A percentile compares a stretch with the other conserved stretches of the same genome.
phyloP scores from a whole-genome alignment of 2,888 invertebrate genomes.

The Tenthredo amoena region DNA sequence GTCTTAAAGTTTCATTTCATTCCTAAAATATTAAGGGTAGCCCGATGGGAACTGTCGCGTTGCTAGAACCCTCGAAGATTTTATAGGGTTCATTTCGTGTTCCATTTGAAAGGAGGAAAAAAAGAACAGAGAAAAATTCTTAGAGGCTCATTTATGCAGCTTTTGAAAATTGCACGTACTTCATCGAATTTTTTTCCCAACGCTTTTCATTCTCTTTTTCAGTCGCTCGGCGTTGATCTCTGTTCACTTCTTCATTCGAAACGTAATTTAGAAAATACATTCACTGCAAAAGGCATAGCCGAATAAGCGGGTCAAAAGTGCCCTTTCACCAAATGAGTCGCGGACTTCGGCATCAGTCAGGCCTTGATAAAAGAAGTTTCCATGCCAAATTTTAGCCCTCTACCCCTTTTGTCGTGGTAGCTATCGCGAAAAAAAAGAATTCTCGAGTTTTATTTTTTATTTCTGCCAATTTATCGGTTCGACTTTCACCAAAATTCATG shows the following conservation, averaged over 20 bases:
- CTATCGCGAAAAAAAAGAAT: too few relatives aligned
- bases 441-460: too few relatives aligned
- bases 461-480: too few relatives aligned
- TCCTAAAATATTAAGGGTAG: background rate
- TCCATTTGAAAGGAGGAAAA: background rate
- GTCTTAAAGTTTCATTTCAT: conserved; percentile 13
- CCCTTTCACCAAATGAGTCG: too few relatives aligned
- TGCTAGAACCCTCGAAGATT: background rate
- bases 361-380: too few relatives aligned
- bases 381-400: too few relatives aligned
- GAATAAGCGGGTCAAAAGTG: too few relatives aligned
- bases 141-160: background rate
- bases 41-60: background rate
- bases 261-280: background rate
- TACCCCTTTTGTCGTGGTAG: too few relatives aligned
- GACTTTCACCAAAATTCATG: too few relatives aligned
- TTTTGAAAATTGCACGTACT: background rate
- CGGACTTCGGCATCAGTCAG: too few relatives aligned
- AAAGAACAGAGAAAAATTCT: background rate
- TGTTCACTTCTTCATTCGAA: background rate
- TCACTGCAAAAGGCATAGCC: conserved; percentile 2
- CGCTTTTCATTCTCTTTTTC: background rate
- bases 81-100: background rate
- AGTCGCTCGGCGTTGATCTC: background rate
- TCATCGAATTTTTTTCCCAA: background rate